Conservation (phyloP, 2,113 vertebrate species). For the Leucopsar rothschildi region DNA sequence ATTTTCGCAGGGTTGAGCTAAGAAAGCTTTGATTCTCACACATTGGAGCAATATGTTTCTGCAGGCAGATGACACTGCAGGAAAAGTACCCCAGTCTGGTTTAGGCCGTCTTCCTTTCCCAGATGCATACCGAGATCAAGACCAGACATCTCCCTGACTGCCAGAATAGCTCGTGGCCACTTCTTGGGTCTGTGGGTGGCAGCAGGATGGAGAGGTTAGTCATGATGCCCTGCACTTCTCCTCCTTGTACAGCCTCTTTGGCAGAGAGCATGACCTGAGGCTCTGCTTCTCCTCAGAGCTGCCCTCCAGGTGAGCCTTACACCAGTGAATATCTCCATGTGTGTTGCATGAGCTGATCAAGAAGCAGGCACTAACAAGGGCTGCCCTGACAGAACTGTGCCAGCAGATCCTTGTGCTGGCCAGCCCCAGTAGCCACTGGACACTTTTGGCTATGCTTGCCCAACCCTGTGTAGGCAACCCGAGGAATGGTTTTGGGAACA, state of each 20-base stretch:
- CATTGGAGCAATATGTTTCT: not conserved
- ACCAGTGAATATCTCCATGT: not conserved
- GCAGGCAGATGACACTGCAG: not conserved
- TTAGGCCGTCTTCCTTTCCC: not conserved
- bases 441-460: rapidly evolving
- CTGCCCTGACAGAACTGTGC: not conserved
- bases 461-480: rapidly evolving
- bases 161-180: not conserved
- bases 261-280: not conserved
- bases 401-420: not conserved
- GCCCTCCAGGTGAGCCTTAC: not conserved
- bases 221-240: not conserved
- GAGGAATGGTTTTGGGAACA: not conserved
- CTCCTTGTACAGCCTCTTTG: not conserved
- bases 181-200: not conserved
- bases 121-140: not conserved
- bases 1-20: not conserved
- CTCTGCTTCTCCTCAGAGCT: not conserved
- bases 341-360: not conserved
- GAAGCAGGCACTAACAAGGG: not conserved
- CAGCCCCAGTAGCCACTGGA: not conserved
- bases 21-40: not conserved
- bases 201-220: not conserved
- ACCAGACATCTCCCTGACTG: not conserved
- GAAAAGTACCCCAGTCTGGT: not conserved